A percentile compares a stretch with the other conserved stretches of the same genome.
These are phyloP conservation scores for Cyanistes caeruleus DNA, from an alignment of 2,113 vertebrate genomes.

Conservation along the genomic window DNA sequence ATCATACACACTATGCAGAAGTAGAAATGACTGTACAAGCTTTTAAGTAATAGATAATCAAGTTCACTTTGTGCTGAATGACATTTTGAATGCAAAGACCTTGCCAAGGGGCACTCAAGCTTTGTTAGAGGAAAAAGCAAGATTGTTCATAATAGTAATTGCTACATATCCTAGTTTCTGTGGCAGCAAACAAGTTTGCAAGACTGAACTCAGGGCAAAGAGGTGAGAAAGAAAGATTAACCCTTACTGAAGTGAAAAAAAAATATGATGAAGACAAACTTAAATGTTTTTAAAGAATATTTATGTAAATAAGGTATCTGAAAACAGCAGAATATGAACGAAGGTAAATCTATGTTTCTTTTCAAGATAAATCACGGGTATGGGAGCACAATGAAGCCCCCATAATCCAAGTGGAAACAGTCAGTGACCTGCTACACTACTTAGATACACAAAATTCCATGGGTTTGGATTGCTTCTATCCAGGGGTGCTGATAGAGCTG, in stretches of 20 bases:
- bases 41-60: slow-evolving; percentile 4
- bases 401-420: neutral
- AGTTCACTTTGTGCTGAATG: neutral
- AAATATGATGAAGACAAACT: neutral
- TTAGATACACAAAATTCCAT: neutral
- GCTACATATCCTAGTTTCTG: neutral
- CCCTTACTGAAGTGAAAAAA: neutral
- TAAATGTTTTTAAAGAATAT: neutral
- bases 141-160: neutral
- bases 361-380: neutral
- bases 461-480: neutral
- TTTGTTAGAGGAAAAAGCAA: neutral
- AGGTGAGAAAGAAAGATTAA: neutral
- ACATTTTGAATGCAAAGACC: neutral
- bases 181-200: neutral
- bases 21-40: neutral
- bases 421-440: neutral
- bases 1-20: neutral
- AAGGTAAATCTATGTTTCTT: neutral
- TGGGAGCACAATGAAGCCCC: neutral
- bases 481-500: neutral
- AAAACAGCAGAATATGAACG: neutral
- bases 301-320: neutral
- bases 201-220: neutral
- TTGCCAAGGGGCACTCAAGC: neutral